phyloP scores from a whole-genome alignment of 2,797 vertebrate species.

The Psittacula echo region DNA sequence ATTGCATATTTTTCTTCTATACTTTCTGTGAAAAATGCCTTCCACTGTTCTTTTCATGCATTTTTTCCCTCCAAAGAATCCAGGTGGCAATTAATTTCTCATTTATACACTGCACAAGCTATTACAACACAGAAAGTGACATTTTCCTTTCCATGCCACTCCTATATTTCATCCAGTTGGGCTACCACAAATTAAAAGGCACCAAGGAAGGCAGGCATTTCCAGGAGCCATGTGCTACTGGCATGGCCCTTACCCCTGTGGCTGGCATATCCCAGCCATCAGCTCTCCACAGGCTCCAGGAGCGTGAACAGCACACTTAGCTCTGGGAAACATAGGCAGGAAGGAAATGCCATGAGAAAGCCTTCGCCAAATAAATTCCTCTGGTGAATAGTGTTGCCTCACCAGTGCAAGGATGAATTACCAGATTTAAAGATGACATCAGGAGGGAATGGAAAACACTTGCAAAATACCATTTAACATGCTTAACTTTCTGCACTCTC shows the following conservation, averaged over 20 bases:
- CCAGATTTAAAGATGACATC: slow-evolving; percentile 62
- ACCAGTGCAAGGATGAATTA: slow-evolving; percentile 4
- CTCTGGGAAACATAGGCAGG: neutral
- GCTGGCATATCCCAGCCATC: neutral
- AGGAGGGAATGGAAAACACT: slow-evolving; percentile 42
- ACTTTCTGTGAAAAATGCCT: neutral
- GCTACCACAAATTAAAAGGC: neutral
- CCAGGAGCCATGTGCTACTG: neutral
- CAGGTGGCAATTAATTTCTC: neutral
- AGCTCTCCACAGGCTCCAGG: neutral
- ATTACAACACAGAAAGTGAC: neutral
- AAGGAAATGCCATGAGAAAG: slow-evolving; percentile 26
- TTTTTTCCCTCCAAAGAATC: neutral
- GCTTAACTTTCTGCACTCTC: slow-evolving; percentile 31
- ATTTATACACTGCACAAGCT: neutral
- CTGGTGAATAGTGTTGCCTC: neutral
- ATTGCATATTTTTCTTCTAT: neutral
- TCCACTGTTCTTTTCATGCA: neutral
- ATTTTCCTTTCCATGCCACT: neutral
- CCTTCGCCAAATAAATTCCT: slow-evolving; percentile 19
- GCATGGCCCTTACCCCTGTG: neutral
- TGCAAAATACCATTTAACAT: slow-evolving; percentile 37
- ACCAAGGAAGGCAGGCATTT: neutral
- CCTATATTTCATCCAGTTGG: neutral
- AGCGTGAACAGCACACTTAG: neutral